Conservation (phyloP, 2,888 invertebrate species). For the Rotaria macrura region DNA sequence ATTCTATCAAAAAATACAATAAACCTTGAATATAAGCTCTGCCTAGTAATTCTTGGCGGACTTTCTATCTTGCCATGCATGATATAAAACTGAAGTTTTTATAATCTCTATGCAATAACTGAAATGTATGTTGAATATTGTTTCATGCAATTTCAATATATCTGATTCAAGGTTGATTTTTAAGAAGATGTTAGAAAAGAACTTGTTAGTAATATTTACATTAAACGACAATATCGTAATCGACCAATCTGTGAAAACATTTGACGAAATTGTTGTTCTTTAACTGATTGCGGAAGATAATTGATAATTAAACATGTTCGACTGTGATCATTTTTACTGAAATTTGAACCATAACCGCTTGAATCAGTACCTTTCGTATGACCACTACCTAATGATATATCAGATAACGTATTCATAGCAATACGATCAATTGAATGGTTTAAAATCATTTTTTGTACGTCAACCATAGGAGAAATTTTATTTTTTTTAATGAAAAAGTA, state of each 20-base stretch:
- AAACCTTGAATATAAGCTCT: no score
- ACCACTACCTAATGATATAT: not conserved
- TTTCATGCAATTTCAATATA: no score
- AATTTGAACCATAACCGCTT: not conserved
- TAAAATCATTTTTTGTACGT: not conserved
- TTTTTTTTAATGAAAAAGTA: not conserved
- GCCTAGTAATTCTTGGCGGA: no score
- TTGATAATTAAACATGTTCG: not conserved
- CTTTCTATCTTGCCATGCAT: no score
- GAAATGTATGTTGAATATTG: no score
- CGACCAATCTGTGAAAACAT: not conserved
- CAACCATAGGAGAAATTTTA: not conserved
- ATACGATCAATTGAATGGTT: not conserved
- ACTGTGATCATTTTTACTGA: not conserved
- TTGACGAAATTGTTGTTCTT: not conserved
- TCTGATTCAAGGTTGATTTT: no score
- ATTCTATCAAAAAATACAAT: no score
- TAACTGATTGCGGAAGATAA: conserved; percentile 11
- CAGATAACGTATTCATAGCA: not conserved
- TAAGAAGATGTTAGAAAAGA: no score
- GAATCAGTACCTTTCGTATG: not conserved
- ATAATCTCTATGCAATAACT: no score
- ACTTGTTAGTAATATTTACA: not conserved
- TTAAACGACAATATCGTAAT: conserved; percentile 1
- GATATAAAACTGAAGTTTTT: no score